Percentiles rank a stretch among this genome's conserved stretches.
phyloP scores from a whole-genome alignment of 2,888 invertebrate species.

The Linnaemya tessellans region DNA sequence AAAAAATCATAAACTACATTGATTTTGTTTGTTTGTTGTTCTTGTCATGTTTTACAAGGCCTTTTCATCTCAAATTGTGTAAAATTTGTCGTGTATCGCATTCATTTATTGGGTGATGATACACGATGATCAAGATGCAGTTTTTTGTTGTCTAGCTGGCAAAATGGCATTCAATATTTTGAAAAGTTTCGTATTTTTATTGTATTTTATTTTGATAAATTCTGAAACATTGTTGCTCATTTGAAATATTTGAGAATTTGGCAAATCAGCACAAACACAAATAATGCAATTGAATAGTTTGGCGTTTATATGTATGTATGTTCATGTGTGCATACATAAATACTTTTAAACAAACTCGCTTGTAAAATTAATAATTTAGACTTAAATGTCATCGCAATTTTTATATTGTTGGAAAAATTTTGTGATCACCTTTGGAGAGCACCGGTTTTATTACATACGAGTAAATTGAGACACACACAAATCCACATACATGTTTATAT shows the following conservation, averaged over 20 bases:
- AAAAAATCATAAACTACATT: constrained; percentile 8
- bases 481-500: no score
- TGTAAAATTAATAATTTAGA: no score
- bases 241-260: neutral
- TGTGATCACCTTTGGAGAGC: no score
- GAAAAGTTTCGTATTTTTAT: constrained; percentile 52
- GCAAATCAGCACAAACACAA: constrained; percentile 12
- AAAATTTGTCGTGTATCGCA: constrained; percentile 23
- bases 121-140: constrained; percentile 4
- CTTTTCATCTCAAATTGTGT: constrained; percentile 7
- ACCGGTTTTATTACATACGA: no score
- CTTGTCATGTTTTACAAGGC: constrained; percentile 47
- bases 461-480: no score
- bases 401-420: no score
- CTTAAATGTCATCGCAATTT: no score
- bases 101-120: constrained; percentile 8
- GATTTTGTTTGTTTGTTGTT: constrained; percentile 7
- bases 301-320: no score
- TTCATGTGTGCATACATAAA: no score
- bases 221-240: constrained; percentile 62
- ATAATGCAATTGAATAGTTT: constrained; percentile 4
- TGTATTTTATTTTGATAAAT: constrained; percentile 19
- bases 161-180: constrained; percentile 70
- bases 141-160: constrained; percentile 47
- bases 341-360: no score